Conservation (phyloP, 2,888 invertebrate species). For the Chalcis sispes region DNA sequence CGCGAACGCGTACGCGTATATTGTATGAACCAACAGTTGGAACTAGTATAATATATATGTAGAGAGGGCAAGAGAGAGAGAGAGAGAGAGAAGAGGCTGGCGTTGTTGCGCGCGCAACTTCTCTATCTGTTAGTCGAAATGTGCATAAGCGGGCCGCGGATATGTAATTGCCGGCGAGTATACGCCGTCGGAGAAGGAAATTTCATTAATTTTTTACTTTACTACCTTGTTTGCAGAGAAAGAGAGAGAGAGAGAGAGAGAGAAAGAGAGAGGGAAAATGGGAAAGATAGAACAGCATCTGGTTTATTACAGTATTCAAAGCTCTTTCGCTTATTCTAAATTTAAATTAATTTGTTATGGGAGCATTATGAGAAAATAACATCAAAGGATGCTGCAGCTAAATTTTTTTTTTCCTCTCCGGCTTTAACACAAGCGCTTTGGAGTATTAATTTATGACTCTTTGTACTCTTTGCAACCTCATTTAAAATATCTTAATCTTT, state of each 20-base stretch:
- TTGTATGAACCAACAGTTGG: too few relatives aligned
- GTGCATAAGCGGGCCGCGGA: conserved; percentile 29
- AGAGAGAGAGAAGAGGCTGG: background rate
- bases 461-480: too few relatives aligned
- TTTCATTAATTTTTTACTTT: conserved; percentile 41
- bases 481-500: too few relatives aligned
- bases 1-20: too few relatives aligned
- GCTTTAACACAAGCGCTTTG: too few relatives aligned
- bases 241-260: too few relatives aligned
- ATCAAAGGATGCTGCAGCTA: too few relatives aligned
- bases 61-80: background rate
- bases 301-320: background rate
- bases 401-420: too few relatives aligned
- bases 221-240: background rate
- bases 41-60: too few relatives aligned
- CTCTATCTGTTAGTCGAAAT: conserved; percentile 27
- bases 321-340: background rate
- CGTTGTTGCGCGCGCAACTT: conserved; percentile 28
- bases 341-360: background rate
- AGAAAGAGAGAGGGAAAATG: too few relatives aligned
- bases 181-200: background rate
- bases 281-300: conserved; percentile 19
- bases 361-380: too few relatives aligned
- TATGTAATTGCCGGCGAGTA: conserved; percentile 30
- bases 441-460: too few relatives aligned